phyloP scores from a whole-genome alignment of 2,888 invertebrate species.

The Melanchra persicariae region DNA sequence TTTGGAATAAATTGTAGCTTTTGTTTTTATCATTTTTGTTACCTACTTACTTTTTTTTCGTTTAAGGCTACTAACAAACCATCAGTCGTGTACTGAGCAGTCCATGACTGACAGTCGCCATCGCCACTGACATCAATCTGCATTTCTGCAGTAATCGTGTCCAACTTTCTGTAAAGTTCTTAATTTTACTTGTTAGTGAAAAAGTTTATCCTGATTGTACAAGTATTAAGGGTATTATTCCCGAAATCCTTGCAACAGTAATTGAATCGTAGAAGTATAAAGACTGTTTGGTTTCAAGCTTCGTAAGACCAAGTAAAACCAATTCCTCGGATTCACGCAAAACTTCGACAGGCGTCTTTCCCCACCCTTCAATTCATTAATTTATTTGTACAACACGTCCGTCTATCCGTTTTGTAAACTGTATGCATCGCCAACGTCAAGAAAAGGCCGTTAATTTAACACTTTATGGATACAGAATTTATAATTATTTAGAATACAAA shows the following conservation, averaged over 20 bases:
- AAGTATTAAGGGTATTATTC: too few relatives aligned
- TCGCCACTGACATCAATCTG: background rate
- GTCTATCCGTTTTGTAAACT: conserved; percentile 29
- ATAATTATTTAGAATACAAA: conserved; percentile 45
- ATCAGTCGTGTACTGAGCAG: conserved; percentile 5
- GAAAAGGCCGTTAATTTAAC: conserved; percentile 19
- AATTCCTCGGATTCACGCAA: background rate
- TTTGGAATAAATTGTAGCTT: conserved; percentile 30
- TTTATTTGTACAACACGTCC: conserved; percentile 42
- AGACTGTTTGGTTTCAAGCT: background rate
- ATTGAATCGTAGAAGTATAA: background rate
- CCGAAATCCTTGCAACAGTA: background rate
- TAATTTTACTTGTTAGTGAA: too few relatives aligned
- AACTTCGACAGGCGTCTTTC: background rate
- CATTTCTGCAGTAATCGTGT: background rate
- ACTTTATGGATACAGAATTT: conserved; percentile 41
- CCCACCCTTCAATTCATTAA: conserved; percentile 8
- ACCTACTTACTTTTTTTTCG: background rate
- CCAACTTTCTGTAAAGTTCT: conserved; percentile 2
- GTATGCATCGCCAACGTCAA: conserved; percentile 35
- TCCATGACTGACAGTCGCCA: background rate
- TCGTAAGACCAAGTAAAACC: background rate
- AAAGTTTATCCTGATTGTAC: too few relatives aligned
- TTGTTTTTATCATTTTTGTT: conserved; percentile 6
- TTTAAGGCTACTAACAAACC: background rate